Conservation (phyloP, 2,797 vertebrate genomes). For the Pristis pectinata region DNA sequence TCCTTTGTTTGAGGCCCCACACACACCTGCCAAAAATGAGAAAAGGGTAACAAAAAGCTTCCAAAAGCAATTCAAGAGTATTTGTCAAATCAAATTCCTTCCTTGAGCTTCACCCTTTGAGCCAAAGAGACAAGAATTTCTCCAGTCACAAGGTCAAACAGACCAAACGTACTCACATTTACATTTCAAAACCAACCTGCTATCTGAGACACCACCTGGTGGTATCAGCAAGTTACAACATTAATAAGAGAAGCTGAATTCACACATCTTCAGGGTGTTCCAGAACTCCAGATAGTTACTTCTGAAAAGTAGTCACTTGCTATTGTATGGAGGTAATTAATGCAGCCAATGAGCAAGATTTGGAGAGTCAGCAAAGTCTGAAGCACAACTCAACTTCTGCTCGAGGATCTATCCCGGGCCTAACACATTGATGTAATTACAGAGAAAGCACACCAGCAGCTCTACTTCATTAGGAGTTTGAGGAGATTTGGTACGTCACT, state of each 20-base stretch:
- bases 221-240: neutral
- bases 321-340: neutral
- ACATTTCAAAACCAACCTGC: neutral
- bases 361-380: neutral
- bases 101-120: neutral
- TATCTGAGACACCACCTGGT: neutral
- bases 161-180: too few relatives aligned
- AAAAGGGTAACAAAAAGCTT: neutral
- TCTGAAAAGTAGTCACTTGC: neutral
- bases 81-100: neutral
- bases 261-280: too few relatives aligned
- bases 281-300: neutral
- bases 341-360: neutral
- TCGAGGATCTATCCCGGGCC: too few relatives aligned
- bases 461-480: too few relatives aligned
- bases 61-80: neutral
- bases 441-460: too few relatives aligned
- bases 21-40: neutral
- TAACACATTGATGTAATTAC: too few relatives aligned
- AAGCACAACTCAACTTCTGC: too few relatives aligned
- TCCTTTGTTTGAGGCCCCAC: slow-evolving; percentile 6
- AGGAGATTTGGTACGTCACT: too few relatives aligned
- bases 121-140: neutral
- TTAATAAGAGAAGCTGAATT: neutral
- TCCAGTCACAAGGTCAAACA: neutral